phyloP scores from a whole-genome alignment of 2,797 vertebrate species.

The Micropoecilia bifurca region DNA sequence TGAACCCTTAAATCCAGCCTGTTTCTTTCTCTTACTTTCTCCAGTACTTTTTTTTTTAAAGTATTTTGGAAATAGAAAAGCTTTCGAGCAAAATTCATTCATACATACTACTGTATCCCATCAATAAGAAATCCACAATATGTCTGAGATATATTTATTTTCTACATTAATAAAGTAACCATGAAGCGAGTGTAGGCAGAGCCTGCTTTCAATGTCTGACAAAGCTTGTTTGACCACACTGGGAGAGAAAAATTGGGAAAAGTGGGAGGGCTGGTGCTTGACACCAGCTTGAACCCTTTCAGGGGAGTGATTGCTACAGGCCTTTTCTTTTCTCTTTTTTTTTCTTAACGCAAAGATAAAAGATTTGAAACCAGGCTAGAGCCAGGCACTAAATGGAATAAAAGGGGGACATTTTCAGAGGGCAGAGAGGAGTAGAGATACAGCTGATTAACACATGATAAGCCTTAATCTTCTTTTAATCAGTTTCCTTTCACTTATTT shows the following conservation, averaged over 20 bases:
- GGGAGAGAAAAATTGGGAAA: conserved; percentile 14
- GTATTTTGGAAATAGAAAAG: conserved; percentile 37
- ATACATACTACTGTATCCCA: conserved; percentile 53
- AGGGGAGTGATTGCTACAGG: conserved; percentile 42
- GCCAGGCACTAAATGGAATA: not conserved
- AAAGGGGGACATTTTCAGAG: not conserved
- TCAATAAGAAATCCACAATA: conserved; percentile 38
- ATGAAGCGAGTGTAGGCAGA: conserved; percentile 8
- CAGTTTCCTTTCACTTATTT: conserved; percentile 2
- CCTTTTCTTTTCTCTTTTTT: conserved; percentile 15
- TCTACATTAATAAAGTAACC: conserved; percentile 48
- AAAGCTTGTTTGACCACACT: conserved; percentile 34
- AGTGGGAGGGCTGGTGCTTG: conserved; percentile 28
- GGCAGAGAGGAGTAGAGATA: not conserved
- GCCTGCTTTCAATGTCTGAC: conserved; percentile 40
- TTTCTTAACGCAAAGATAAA: not conserved
- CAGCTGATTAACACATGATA: not conserved
- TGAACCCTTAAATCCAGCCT: not conserved
- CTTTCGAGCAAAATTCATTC: conserved; percentile 8
- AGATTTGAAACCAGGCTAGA: not conserved
- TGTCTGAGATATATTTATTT: conserved; percentile 57
- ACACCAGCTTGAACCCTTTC: conserved; percentile 42
- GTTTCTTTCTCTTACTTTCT: not conserved
- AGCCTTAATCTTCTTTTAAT: conserved; percentile 2
- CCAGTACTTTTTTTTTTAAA: conserved; percentile 12